phyloP scores from a whole-genome alignment of 2,888 invertebrate species.

The Microctonus hyperodae region DNA sequence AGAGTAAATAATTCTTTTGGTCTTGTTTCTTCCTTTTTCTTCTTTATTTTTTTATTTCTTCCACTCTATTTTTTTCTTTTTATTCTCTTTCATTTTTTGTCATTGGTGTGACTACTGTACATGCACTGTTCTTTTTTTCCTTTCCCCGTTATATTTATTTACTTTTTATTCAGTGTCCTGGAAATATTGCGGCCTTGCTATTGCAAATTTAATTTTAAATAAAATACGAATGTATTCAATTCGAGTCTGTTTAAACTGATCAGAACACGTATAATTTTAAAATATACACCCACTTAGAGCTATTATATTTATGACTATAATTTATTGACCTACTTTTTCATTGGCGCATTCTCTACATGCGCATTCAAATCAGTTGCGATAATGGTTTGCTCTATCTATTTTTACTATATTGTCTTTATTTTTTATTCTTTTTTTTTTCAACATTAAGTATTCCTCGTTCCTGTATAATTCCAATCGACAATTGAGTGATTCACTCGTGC shows the following conservation, averaged over 20 bases:
- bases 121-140: not conserved
- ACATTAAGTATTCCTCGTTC: not conserved
- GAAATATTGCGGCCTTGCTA: not conserved
- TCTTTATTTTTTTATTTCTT: not conserved
- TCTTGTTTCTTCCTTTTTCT: not conserved
- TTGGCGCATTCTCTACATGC: not conserved
- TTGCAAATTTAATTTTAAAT: not conserved
- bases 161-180: not conserved
- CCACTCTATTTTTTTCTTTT: not conserved
- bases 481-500: too few relatives aligned
- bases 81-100: not conserved
- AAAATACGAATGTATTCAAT: not conserved
- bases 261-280: not conserved
- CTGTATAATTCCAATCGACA: constrained; percentile 8
- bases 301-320: not conserved
- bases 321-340: constrained; percentile 17
- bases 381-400: constrained; percentile 21
- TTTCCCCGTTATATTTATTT: not conserved
- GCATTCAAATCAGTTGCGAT: constrained; percentile 29
- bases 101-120: not conserved
- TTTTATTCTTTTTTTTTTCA: not conserved
- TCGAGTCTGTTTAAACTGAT: not conserved
- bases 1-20: constrained; percentile 17
- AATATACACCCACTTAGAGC: not conserved
- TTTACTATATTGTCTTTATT: constrained; percentile 5